These are phyloP conservation scores for Patiria pectinifera DNA, from an alignment of 53 echinoderm and acorn worm species.

Conservation along the genomic window DNA sequence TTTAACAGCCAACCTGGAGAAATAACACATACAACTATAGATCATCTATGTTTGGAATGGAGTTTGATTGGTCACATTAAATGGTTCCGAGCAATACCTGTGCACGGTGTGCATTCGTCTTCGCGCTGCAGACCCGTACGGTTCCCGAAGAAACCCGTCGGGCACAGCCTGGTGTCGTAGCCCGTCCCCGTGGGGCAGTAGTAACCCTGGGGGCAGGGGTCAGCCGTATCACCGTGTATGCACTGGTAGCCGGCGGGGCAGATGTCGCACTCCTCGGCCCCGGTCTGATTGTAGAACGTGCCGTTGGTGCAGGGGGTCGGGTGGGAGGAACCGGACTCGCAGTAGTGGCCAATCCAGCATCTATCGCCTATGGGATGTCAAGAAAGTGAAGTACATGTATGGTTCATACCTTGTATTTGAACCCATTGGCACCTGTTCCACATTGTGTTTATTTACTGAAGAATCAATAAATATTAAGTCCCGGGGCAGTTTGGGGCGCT, in stretches of 20 bases:
- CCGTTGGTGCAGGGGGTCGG: conserved; percentile 92
- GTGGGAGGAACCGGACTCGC: conserved; percentile 80
- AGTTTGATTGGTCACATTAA: neutral
- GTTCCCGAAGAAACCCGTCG: conserved; percentile 90
- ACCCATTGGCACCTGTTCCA: too few relatives aligned
- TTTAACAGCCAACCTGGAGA: neutral
- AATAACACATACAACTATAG: too few relatives aligned
- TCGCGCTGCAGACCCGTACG: conserved; percentile 76
- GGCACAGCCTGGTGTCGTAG: conserved; percentile 83
- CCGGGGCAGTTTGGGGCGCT: too few relatives aligned
- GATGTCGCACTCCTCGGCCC: conserved; percentile 84
- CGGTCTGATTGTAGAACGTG: conserved; percentile 91
- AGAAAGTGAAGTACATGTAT: neutral
- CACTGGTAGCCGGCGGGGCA: conserved; percentile 93
- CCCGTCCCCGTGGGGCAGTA: conserved; percentile 98
- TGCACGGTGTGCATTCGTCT: conserved; percentile 84
- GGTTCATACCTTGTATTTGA: too few relatives aligned
- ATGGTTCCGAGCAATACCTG: conserved; percentile 53
- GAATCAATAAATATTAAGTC: too few relatives aligned
- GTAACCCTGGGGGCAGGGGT: conserved; percentile 97
- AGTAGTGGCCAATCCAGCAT: conserved; percentile 90
- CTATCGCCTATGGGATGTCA: conserved; percentile 63
- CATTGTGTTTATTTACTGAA: too few relatives aligned
- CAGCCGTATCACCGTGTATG: conserved; percentile 91
- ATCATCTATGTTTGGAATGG: too few relatives aligned